Percentiles rank a stretch among this genome's conserved stretches.
Evolutionary conservation across 2,797 vertebrate species (phyloP).

Genomic region (Helarctos malayanus): DNA sequence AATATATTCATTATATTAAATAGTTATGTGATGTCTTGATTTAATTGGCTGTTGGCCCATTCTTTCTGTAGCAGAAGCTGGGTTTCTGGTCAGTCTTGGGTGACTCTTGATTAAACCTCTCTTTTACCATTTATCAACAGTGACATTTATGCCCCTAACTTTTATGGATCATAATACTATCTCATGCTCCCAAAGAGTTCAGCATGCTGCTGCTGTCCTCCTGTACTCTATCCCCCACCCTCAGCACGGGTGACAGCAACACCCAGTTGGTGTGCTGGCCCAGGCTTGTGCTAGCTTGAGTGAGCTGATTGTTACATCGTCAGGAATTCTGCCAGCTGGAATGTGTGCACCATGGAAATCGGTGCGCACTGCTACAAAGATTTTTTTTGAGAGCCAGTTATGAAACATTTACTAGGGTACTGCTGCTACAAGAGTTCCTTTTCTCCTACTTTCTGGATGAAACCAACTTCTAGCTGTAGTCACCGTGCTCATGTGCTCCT

Average conservation of each 20-base stretch:
- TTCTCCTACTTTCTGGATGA: not conserved
- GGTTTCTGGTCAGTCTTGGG: not conserved
- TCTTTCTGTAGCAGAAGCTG: not conserved
- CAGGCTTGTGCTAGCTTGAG: not conserved
- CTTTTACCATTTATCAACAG: not conserved
- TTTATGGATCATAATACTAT: not conserved
- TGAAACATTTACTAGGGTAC: not conserved
- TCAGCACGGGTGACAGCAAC: not conserved
- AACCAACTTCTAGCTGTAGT: not conserved
- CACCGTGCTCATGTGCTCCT: rapidly evolving
- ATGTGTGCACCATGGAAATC: rapidly evolving
- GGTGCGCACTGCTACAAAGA: not conserved
- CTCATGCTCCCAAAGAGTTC: not conserved
- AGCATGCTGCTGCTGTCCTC: not conserved
- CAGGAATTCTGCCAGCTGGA: not conserved
- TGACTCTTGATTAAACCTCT: not conserved
- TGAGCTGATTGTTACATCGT: not conserved
- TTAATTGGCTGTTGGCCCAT: not conserved
- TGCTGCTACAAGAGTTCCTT: not conserved
- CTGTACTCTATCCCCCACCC: not conserved
- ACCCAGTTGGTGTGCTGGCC: not conserved
- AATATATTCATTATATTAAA: not conserved
- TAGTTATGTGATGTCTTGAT: not conserved
- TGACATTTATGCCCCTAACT: not conserved
- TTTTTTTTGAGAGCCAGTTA: not conserved